Base-by-base conservation (phyloP, 2,797 vertebrate genomes). In the Otolemur crassicaudatus region DNA sequence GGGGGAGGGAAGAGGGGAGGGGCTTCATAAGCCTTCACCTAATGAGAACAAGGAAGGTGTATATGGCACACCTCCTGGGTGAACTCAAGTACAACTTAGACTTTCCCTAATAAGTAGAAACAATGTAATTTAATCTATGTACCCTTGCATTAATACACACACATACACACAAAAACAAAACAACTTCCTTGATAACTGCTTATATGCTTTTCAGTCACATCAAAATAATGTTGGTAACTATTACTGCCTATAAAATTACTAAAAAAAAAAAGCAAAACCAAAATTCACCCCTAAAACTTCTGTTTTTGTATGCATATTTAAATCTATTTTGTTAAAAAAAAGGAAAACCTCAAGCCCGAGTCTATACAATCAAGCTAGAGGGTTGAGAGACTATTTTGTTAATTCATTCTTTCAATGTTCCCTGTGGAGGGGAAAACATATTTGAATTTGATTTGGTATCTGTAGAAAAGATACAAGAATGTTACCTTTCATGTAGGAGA, bases 401-500 rank as follows among this genome's bases (percentile, higher is more conserved):
- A 93, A 91, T 73, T 10, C 8, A 65, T 40, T 70, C 65, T 90
- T 75, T 86, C 73, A 86, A 22, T 69, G 79, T 77, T 94, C 70
- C 27, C 81, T 31, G 86, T 53, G 49, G 3, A 14, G 49, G 49
- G 13, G 3, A 53, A 3, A 53, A 31, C 10, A 88, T 87, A 90
- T 83, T 65, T 90, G 53, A 94, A 81, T 83, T 61, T 86, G 69
- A 63, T 86, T 82, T 91, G 87, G 11, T 90, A 82, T 56, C 90
- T 93, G 23, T 56, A n/a, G 73, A 87, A 87, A 94, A 89, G 60
- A 94, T 94, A 76, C 61, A 23, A 84, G 60, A 96, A 80, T 88
- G 46, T 46, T 88, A 67, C 37, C 70, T 91, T 14, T 58, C 92
- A n/a, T 76, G 49, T 49, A 91, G 67, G 69, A 91, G 83, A 88